phyloP scores from a whole-genome alignment of 2,888 invertebrate genomes.

The Geophilus truncorum region DNA sequence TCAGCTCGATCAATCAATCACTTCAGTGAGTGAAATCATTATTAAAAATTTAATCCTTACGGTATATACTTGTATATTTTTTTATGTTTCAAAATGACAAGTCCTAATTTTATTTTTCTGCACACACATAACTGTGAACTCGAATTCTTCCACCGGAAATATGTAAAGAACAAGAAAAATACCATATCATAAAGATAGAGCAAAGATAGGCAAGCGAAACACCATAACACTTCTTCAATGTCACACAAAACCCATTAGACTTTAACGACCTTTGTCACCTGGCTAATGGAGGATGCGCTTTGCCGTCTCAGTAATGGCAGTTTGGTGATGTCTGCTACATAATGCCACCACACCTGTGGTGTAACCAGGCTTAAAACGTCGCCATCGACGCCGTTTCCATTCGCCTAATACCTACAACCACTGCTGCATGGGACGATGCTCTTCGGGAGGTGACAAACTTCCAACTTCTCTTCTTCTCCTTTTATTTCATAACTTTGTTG shows the following conservation, averaged over 20 bases:
- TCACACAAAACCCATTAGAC: slow-evolving; percentile 16
- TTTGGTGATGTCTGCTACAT: slow-evolving; percentile 20
- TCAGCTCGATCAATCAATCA: neutral
- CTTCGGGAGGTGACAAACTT: slow-evolving; percentile 1
- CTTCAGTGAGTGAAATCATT: too few relatives aligned
- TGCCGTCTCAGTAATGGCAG: slow-evolving; percentile 15
- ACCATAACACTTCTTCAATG: slow-evolving; percentile 20
- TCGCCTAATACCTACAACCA: neutral
- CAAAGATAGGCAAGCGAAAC: neutral
- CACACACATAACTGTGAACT: neutral
- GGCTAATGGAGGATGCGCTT: slow-evolving; percentile 20
- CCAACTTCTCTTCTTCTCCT: neutral
- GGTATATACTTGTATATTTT: too few relatives aligned
- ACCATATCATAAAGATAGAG: neutral
- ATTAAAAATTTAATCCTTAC: too few relatives aligned
- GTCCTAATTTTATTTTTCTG: neutral
- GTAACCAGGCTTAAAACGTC: slow-evolving; percentile 14
- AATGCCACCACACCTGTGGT: slow-evolving; percentile 16
- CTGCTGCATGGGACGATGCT: neutral
- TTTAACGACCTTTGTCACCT: slow-evolving; percentile 20
- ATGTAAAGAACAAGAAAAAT: slow-evolving; percentile 20
- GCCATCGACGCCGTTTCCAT: neutral
- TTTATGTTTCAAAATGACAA: too few relatives aligned
- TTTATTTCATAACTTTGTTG: neutral
- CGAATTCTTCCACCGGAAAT: neutral